Percentiles rank a stretch among this genome's conserved stretches.
phyloP scores from a whole-genome alignment of 1,140 invertebrate species.

The Pseudomyrmex concolor region DNA sequence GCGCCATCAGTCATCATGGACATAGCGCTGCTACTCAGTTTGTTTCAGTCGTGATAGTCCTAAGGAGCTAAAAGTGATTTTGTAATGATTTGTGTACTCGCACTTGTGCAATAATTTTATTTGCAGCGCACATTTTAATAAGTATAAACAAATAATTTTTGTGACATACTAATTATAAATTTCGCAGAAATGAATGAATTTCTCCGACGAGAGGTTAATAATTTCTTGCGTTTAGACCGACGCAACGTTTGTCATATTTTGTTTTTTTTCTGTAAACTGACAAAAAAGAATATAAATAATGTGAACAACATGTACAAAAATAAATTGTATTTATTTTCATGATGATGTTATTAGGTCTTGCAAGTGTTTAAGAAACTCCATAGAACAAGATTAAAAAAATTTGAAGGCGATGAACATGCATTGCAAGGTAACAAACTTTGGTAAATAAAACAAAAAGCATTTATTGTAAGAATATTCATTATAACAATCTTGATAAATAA shows the following conservation, averaged over 20 bases:
- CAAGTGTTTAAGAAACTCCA: conserved; percentile 88
- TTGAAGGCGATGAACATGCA: conserved; percentile 87
- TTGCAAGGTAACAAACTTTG: conserved; percentile 83
- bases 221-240: neutral
- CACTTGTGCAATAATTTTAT: neutral
- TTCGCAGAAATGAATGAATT: conserved; percentile 71
- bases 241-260: neutral
- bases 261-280: neutral
- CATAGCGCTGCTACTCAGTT: too few species aligned
- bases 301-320: neutral
- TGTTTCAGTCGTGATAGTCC: too few species aligned
- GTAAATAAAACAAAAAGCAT: conserved; percentile 16
- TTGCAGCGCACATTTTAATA: neutral
- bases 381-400: conserved; percentile 87
- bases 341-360: conserved; percentile 85
- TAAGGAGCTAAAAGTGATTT: too few species aligned
- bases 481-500: neutral
- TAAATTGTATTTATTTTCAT: neutral
- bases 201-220: conserved; percentile 77
- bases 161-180: neutral
- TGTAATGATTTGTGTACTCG: too few species aligned
- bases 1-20: too few species aligned
- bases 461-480: too few species aligned
- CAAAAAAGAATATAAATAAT: neutral
- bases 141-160: neutral